A percentile compares a stretch with the other conserved stretches of the same genome.
These are phyloP conservation scores for Lasioglossum oenotherae DNA, from an alignment of 2,888 invertebrate genomes.

Conservation along the genomic window DNA sequence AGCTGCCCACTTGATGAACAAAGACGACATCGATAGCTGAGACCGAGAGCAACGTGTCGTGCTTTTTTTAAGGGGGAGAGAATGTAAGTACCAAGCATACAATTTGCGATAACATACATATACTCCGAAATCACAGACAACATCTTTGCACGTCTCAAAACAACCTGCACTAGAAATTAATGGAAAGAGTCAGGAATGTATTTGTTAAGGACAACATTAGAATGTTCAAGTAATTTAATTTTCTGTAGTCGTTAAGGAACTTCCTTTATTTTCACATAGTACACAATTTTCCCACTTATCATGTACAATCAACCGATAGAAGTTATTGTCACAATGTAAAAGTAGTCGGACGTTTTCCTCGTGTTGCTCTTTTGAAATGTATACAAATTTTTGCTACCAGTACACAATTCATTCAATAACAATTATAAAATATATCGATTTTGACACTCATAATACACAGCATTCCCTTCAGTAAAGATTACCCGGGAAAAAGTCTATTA, in stretches of 20 bases:
- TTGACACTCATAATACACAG: constrained; percentile 43
- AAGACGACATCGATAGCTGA: too few relatives aligned
- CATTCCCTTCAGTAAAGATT: constrained; percentile 12
- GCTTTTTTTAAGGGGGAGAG: too few relatives aligned
- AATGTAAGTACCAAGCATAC: too few relatives aligned
- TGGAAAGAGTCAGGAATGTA: not conserved
- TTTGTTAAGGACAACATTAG: not conserved
- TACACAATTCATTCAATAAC: constrained; percentile 39
- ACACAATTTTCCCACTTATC: constrained; percentile 26
- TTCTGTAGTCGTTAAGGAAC: constrained; percentile 25
- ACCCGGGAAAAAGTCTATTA: constrained; percentile 47
- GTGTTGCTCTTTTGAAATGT: constrained; percentile 24
- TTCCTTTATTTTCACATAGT: constrained; percentile 44
- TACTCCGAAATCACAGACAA: not conserved
- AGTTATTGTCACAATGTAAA: constrained; percentile 58
- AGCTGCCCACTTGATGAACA: too few relatives aligned
- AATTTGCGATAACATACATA: too few relatives aligned
- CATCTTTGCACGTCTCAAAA: not conserved
- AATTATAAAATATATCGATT: constrained; percentile 65
- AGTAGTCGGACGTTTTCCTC: constrained; percentile 27
- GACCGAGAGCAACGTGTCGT: too few relatives aligned
- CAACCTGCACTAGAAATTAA: not conserved
- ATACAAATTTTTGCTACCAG: constrained; percentile 15
- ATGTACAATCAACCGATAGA: constrained; percentile 37
- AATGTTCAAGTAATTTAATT: not conserved